phyloP scores from a whole-genome alignment of 2,888 invertebrate genomes.

The Drosophila merina region DNA sequence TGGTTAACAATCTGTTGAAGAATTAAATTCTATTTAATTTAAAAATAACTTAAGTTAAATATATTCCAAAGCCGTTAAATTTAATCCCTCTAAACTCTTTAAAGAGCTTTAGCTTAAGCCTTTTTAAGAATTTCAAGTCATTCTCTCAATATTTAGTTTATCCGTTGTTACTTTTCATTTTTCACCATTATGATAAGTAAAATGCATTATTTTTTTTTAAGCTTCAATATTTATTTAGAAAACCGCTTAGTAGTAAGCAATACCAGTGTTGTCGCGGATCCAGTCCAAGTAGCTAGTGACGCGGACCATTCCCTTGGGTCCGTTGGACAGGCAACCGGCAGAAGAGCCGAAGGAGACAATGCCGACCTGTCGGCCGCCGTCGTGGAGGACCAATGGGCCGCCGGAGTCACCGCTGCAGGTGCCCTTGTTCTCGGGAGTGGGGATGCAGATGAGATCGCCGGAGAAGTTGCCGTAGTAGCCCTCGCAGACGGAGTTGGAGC shows the following conservation, averaged over 20 bases:
- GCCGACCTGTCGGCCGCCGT: slow-evolving; percentile 51
- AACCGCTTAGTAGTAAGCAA: slow-evolving; percentile 23
- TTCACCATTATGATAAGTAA: not conserved
- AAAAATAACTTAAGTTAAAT: too few relatives aligned
- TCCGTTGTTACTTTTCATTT: too few relatives aligned
- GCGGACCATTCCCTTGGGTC: slow-evolving; percentile 55
- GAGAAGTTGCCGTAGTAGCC: slow-evolving; percentile 76
- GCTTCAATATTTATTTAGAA: slow-evolving; percentile 4
- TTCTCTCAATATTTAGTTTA: not conserved
- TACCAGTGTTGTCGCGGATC: slow-evolving; percentile 63
- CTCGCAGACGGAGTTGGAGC: slow-evolving; percentile 77
- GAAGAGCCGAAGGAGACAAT: slow-evolving; percentile 58
- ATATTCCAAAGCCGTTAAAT: too few relatives aligned
- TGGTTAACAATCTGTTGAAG: too few relatives aligned
- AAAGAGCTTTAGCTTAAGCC: not conserved
- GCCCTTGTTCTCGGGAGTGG: slow-evolving; percentile 53
- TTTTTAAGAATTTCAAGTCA: not conserved
- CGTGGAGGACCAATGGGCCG: slow-evolving; percentile 72
- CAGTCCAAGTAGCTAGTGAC: slow-evolving; percentile 64
- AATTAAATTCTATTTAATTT: not conserved
- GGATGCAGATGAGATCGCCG: slow-evolving; percentile 36
- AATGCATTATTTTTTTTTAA: not conserved
- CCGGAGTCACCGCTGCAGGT: slow-evolving; percentile 84
- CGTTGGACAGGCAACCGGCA: slow-evolving; percentile 52
- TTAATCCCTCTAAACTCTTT: not conserved